These are phyloP conservation scores for Sphenodon punctatus DNA, from an alignment of 2,797 vertebrate genomes.

Conservation along the genomic window DNA sequence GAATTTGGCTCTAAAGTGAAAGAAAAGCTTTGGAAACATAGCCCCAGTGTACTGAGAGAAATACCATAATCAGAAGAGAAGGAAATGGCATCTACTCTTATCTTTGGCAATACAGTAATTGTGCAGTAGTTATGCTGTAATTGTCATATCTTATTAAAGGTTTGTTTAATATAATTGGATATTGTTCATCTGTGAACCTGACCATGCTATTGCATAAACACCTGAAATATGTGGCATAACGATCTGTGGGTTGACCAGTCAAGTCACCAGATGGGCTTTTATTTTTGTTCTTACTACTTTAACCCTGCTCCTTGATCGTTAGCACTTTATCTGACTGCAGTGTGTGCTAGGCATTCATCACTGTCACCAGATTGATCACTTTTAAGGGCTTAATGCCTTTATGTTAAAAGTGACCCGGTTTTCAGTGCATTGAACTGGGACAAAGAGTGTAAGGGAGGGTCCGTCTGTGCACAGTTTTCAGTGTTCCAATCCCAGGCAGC, in stretches of 20 bases:
- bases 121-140: too few species aligned
- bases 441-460: neutral
- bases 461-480: neutral
- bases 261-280: neutral
- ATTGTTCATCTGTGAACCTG: neutral
- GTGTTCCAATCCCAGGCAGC: too few species aligned
- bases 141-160: neutral
- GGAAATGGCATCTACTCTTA: fast-evolving
- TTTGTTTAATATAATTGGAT: constrained; percentile 19
- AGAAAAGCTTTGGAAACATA: neutral
- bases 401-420: neutral
- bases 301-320: neutral
- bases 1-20: neutral
- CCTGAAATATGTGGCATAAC: neutral
- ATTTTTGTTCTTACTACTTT: constrained; percentile 17
- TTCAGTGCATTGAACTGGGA: neutral
- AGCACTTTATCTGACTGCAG: constrained; percentile 7
- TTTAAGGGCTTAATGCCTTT: neutral
- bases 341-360: neutral
- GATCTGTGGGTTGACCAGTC: neutral
- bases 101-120: fast-evolving
- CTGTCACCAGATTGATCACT: constrained; percentile 8
- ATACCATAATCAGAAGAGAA: constrained; percentile 4
- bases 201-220: neutral
- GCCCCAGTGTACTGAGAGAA: neutral